phyloP scores from a whole-genome alignment of 2,888 invertebrate genomes.

The Pammene fasciana region DNA sequence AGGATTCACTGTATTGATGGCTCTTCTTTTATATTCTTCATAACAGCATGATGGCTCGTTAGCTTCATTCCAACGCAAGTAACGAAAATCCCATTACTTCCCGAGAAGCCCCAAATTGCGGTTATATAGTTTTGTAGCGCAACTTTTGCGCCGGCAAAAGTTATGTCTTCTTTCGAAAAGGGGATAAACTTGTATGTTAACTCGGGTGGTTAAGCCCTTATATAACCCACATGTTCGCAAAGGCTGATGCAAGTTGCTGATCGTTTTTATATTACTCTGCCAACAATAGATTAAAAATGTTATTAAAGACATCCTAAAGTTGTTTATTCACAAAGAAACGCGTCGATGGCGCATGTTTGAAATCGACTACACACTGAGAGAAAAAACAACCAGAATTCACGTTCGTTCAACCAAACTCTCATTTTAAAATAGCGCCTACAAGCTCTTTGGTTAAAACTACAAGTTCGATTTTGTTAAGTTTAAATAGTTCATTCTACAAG shows the following conservation, averaged over 20 bases:
- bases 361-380: too few species aligned
- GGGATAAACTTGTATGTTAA: not conserved
- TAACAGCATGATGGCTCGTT: not conserved
- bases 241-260: constrained; percentile 15
- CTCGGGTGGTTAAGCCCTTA: not conserved
- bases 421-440: too few species aligned
- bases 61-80: not conserved
- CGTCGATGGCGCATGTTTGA: too few species aligned
- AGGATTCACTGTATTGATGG: too few species aligned
- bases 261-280: constrained; percentile 28
- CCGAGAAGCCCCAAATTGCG: not conserved
- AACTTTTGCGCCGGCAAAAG: constrained; percentile 6
- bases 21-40: too few species aligned
- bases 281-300: constrained; percentile 35
- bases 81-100: constrained; percentile 10
- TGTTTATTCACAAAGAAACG: too few species aligned
- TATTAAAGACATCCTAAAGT: constrained; percentile 15
- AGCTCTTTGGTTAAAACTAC: too few species aligned
- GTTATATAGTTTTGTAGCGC: constrained; percentile 8
- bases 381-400: too few species aligned
- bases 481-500: too few species aligned
- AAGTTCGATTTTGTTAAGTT: too few species aligned
- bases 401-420: too few species aligned
- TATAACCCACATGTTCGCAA: not conserved
- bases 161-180: not conserved